These are phyloP conservation scores for Metopolophium dirhodum DNA, from an alignment of 1,140 invertebrate species.

Conservation along the genomic window DNA sequence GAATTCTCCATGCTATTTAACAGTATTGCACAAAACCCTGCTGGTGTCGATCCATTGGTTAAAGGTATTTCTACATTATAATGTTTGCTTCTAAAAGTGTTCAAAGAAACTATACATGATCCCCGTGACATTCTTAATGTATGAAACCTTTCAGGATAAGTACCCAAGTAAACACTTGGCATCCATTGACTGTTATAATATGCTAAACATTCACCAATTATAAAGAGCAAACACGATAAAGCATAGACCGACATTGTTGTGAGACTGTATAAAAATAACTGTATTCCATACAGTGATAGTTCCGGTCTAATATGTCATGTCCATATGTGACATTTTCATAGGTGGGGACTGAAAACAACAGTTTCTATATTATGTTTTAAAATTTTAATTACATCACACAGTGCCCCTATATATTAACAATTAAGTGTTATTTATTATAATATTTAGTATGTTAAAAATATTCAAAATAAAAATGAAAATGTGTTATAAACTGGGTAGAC, in stretches of 20 bases:
- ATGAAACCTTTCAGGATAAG: neutral
- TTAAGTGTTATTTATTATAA: neutral
- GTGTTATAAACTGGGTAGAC: neutral
- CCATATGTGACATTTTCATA: neutral
- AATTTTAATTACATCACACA: neutral
- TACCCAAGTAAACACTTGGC: slow-evolving; percentile 22
- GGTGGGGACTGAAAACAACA: neutral
- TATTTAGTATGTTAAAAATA: neutral
- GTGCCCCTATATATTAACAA: neutral
- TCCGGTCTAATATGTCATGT: neutral
- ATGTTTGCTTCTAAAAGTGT: slow-evolving; percentile 24
- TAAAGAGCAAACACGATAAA: slow-evolving; percentile 1
- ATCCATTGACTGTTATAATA: slow-evolving; percentile 41
- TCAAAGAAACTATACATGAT: slow-evolving; percentile 40
- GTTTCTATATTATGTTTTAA: neutral
- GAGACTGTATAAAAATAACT: neutral
- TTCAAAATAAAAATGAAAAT: neutral
- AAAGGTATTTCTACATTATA: slow-evolving; percentile 51
- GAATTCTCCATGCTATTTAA: slow-evolving; percentile 34
- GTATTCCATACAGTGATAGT: neutral
- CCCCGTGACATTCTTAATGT: slow-evolving; percentile 46
- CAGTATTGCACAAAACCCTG: slow-evolving; percentile 49
- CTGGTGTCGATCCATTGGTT: slow-evolving; percentile 22
- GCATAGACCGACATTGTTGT: neutral
- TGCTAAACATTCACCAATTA: slow-evolving; percentile 5